Evolutionary conservation across 2,888 invertebrate species (phyloP).

Genomic region (Sympetrum striolatum): DNA sequence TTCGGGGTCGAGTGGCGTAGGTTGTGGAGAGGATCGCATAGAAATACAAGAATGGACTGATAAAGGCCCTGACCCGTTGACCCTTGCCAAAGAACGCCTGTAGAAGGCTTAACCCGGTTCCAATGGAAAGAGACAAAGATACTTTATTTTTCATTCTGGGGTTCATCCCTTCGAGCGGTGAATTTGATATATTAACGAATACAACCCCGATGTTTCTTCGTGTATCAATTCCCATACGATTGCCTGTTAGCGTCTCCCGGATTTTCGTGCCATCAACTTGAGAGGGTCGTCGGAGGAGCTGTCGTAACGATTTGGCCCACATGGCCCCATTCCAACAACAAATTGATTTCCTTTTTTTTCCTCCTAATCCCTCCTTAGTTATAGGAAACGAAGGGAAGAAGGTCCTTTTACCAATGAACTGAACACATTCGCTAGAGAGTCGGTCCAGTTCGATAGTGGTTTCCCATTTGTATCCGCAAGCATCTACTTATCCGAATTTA

Average conservation of each 20-base stretch:
- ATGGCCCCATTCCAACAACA: background rate
- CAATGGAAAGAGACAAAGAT: background rate
- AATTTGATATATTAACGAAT: background rate
- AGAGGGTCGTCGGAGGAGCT: background rate
- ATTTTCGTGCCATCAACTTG: background rate
- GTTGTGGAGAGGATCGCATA: background rate
- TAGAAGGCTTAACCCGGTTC: slow-evolving; percentile 10
- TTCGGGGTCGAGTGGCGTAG: background rate
- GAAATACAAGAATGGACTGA: background rate
- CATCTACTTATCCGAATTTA: no score
- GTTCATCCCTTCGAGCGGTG: background rate
- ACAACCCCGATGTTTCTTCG: background rate
- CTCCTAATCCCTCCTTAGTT: background rate
- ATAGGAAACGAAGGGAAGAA: background rate
- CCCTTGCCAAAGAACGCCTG: background rate
- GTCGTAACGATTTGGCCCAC: background rate
- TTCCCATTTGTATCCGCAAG: no score
- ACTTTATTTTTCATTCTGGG: background rate
- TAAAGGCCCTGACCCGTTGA: slow-evolving; percentile 10
- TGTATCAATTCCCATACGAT: background rate
- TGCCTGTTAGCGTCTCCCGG: background rate
- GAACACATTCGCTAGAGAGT: no score
- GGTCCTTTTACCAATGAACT: no score
- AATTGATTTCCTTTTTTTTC: background rate
- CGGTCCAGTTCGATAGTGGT: no score